Evolutionary conservation across 2,797 vertebrate genomes (phyloP), one percentile per base, ranked within the genome.

Genomic region (Hydrocynus forskahlii): DNA sequence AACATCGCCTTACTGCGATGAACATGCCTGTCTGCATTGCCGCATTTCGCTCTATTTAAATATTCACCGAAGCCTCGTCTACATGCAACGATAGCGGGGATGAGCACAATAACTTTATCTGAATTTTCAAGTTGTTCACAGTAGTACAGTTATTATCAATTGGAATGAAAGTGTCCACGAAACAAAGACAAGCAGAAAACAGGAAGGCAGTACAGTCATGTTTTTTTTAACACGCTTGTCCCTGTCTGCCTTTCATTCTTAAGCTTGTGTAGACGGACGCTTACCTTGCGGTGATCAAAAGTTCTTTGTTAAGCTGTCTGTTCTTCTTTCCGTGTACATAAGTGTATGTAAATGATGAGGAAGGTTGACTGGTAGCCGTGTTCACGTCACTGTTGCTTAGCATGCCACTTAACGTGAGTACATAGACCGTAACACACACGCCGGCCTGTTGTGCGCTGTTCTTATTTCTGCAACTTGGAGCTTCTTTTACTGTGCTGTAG

Each of bases 331-430:
- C 10, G 19, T 40, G 66, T 68, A 60, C 43, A 73, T 73, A 66
- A 77, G 63, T n/a, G 40, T 64, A 77, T 77, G 75, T 77, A 66
- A 68, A 68, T 77, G 63, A 77, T 77, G 75, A 74, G 40, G 71
- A 62, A 73, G 70, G 60, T 60, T 79, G 75, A 73, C 81, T 73
- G 54, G 40, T 62, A 52, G 66, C 57, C 21, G 45, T 77, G 75
- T 45, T 72, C 60, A 66, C 12, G 52, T 43, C 68, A 59, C 70
- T 50, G 75, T 77, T 29, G 48, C 66, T 77, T 67, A 77, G 62
- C 4, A 35, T 35, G 66, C 66, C 17, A 13, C 66, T 13, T 6
- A 62, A 12, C 7, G 25, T 13, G 7, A 35, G 60, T 63, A 63
- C 25, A 16, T 25, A 14, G 23, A 25, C 59, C 25, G 7, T 62